Evolutionary conservation across 2,113 vertebrate species (phyloP).

Genomic region (Percina caprodes): DNA sequence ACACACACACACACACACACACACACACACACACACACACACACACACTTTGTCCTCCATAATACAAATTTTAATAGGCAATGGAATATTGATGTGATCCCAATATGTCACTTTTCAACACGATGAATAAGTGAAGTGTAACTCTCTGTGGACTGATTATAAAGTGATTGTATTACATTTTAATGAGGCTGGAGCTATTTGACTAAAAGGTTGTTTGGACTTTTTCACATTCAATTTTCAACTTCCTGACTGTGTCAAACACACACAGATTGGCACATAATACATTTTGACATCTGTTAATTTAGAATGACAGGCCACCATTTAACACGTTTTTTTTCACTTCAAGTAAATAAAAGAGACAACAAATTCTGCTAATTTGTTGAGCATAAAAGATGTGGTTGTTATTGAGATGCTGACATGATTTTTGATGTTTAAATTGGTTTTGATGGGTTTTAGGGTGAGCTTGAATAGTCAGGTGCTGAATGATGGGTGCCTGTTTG

Average conservation of each 20-base stretch:
- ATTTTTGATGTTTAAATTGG: background rate
- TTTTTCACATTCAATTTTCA: background rate
- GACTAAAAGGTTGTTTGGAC: constrained; percentile 2
- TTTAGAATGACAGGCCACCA: background rate
- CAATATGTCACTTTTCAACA: constrained; percentile 48
- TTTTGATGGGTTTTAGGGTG: background rate
- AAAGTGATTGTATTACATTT: constrained; percentile 21
- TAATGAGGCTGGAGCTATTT: constrained; percentile 30
- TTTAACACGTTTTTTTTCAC: background rate
- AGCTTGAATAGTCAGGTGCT: background rate
- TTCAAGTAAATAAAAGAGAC: background rate
- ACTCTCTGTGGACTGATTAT: constrained; percentile 24
- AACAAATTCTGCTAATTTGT: background rate
- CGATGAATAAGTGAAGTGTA: constrained; percentile 27
- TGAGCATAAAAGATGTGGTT: background rate
- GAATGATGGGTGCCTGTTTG: background rate
- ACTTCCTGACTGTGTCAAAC: background rate
- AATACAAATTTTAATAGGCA: constrained; percentile 59
- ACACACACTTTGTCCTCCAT: constrained; percentile 23
- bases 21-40: too few species aligned
- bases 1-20: too few species aligned
- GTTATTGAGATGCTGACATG: background rate
- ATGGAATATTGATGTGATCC: constrained; percentile 62
- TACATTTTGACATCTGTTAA: background rate
- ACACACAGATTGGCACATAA: background rate